Percentiles rank a stretch among this genome's conserved stretches.
Evolutionary conservation across 2,888 invertebrate species (phyloP).

Genomic region (Dynastes tityus): DNA sequence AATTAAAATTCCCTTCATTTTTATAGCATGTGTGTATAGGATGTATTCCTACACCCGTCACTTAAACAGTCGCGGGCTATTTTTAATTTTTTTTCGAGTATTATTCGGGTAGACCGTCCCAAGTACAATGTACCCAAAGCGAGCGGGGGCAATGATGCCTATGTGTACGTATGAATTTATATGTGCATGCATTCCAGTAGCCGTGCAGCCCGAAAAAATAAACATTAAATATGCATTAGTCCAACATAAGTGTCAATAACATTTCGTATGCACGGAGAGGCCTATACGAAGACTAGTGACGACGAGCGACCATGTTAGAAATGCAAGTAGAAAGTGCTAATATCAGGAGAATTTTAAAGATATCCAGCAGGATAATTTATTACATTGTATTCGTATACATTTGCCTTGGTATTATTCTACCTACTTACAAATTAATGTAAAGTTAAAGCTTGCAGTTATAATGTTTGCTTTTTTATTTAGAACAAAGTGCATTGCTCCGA

Average conservation of each 20-base stretch:
- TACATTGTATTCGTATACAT: neutral
- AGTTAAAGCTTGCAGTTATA: neutral
- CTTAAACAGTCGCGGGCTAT: conserved; percentile 39
- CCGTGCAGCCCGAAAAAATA: conserved; percentile 25
- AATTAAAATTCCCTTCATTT: conserved; percentile 52
- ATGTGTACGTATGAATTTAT: conserved; percentile 21
- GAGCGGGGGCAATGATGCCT: conserved; percentile 21
- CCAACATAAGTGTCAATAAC: conserved; percentile 38
- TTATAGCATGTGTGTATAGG: conserved; percentile 30
- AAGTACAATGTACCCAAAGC: conserved; percentile 33
- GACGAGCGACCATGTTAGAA: conserved; percentile 21
- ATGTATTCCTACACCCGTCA: too few relatives aligned
- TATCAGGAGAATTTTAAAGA: conserved; percentile 5
- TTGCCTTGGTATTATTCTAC: neutral
- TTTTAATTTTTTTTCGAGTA: conserved; percentile 38
- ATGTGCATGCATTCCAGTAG: conserved; percentile 36
- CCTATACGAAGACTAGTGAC: neutral
- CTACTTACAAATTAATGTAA: neutral
- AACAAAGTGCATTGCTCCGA: neutral
- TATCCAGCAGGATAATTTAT: conserved; percentile 1
- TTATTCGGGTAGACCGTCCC: conserved; percentile 18
- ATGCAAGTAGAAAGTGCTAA: conserved; percentile 15
- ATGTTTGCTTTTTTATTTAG: conserved; percentile 7
- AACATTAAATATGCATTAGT: conserved; percentile 46
- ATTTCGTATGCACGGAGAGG: conserved; percentile 21